Percentiles rank a stretch among this genome's conserved stretches.
These are phyloP conservation scores for Ptychadena robeensis DNA, from an alignment of 2,797 vertebrate genomes.

Conservation along the genomic window DNA sequence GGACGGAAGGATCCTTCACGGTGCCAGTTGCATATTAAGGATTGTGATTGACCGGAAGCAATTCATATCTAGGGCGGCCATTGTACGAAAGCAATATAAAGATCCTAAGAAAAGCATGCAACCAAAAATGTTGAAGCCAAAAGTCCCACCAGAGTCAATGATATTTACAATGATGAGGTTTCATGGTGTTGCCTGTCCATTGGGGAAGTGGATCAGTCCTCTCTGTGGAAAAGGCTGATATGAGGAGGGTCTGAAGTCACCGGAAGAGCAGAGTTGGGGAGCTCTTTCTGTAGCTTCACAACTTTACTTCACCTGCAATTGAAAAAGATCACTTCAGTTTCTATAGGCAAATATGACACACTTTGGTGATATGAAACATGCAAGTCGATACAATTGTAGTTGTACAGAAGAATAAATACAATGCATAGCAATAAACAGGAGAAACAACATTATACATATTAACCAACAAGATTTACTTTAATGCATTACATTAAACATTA, in stretches of 20 bases:
- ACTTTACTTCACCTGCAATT: constrained; percentile 61
- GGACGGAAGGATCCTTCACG: constrained; percentile 23
- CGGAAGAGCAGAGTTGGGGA: constrained; percentile 51
- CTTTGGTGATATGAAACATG: constrained; percentile 4
- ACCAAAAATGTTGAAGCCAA: constrained; percentile 41
- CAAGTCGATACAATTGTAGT: not conserved
- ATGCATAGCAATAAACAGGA: not conserved
- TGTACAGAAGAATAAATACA: not conserved
- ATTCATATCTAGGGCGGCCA: constrained; percentile 40
- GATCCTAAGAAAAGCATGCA: constrained; percentile 59
- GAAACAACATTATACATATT: not conserved
- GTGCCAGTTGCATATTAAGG: constrained; percentile 47
- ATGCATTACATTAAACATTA: too few species aligned
- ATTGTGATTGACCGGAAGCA: constrained; percentile 28
- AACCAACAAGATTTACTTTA: not conserved
- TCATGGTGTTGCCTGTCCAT: constrained; percentile 41
- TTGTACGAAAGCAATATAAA: constrained; percentile 55
- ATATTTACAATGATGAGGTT: constrained; percentile 54
- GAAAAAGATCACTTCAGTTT: constrained; percentile 55
- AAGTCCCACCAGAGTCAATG: constrained; percentile 40
- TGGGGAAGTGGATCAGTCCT: constrained; percentile 54
- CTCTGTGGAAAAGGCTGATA: constrained; percentile 48
- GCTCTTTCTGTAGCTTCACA: constrained; percentile 43
- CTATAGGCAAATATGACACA: not conserved
- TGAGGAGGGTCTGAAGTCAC: constrained; percentile 55